Conservation (phyloP, 1,140 invertebrate genomes). For the Anoplolepis gracilipes region DNA sequence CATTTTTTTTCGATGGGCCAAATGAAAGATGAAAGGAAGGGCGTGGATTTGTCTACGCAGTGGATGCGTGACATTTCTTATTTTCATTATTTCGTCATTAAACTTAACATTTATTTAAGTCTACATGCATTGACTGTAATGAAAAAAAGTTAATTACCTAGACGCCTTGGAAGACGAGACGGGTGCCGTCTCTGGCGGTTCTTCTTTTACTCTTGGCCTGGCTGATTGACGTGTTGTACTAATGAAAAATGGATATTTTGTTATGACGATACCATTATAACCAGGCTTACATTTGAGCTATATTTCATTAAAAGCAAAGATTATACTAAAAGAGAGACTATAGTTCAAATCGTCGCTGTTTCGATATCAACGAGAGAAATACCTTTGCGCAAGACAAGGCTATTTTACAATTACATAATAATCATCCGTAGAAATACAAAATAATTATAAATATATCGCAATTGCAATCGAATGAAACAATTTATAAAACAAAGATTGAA, state of each 20-base stretch:
- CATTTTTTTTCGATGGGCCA: background rate
- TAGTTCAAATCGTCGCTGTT: background rate
- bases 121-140: slow-evolving; percentile 82
- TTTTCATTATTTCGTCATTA: background rate
- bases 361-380: slow-evolving; percentile 26
- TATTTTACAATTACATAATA: slow-evolving; percentile 30
- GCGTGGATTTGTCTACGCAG: slow-evolving; percentile 6
- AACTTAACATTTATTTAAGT: slow-evolving; percentile 50
- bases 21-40: slow-evolving; percentile 17
- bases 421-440: slow-evolving; percentile 17
- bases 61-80: background rate
- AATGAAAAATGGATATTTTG: slow-evolving; percentile 87
- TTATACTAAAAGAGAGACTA: slow-evolving; percentile 7
- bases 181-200: slow-evolving; percentile 86
- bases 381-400: background rate
- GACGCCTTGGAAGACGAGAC: slow-evolving; percentile 87
- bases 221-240: slow-evolving; percentile 88
- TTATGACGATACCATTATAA: slow-evolving; percentile 79
- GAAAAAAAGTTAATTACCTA: slow-evolving; percentile 83
- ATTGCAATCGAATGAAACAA: background rate
- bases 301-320: slow-evolving; percentile 59
- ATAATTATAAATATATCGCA: background rate
- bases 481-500: slow-evolving; percentile 17
- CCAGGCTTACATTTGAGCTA: slow-evolving; percentile 61
- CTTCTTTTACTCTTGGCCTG: slow-evolving; percentile 87